A percentile compares a stretch with the other conserved stretches of the same genome.
phyloP scores from a whole-genome alignment of 2,113 vertebrate species.

The Psittacus erithacus region DNA sequence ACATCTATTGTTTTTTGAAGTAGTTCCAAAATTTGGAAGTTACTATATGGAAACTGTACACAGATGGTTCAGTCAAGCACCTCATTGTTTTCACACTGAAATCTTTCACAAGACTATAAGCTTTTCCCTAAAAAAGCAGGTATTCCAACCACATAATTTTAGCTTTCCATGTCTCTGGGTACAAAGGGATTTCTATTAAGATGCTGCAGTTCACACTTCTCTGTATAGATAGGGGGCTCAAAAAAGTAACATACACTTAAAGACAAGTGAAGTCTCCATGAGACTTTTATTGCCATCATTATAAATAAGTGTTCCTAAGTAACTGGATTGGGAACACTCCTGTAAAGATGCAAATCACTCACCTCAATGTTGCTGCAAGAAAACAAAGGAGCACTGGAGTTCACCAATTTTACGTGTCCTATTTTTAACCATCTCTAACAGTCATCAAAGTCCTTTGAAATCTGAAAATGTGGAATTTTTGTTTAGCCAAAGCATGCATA shows the following conservation, averaged over 20 bases:
- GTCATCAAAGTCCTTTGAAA: background rate
- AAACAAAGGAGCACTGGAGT: background rate
- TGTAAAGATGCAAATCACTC: background rate
- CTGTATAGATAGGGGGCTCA: background rate
- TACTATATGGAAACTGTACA: background rate
- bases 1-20: background rate
- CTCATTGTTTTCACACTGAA: background rate
- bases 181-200: background rate
- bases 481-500: background rate
- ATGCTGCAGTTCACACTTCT: background rate
- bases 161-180: background rate
- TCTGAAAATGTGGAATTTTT: background rate
- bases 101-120: background rate
- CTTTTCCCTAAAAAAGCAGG: background rate
- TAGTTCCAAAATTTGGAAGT: background rate
- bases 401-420: background rate
- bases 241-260: background rate
- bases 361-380: background rate
- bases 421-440: background rate
- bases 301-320: background rate
- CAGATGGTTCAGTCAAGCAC: background rate
- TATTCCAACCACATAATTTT: background rate
- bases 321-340: background rate
- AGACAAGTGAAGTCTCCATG: background rate
- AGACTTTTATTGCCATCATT: background rate